These are phyloP conservation scores for Melanerpes aurifrons DNA, from an alignment of 2,113 vertebrate genomes.

Conservation along the genomic window DNA sequence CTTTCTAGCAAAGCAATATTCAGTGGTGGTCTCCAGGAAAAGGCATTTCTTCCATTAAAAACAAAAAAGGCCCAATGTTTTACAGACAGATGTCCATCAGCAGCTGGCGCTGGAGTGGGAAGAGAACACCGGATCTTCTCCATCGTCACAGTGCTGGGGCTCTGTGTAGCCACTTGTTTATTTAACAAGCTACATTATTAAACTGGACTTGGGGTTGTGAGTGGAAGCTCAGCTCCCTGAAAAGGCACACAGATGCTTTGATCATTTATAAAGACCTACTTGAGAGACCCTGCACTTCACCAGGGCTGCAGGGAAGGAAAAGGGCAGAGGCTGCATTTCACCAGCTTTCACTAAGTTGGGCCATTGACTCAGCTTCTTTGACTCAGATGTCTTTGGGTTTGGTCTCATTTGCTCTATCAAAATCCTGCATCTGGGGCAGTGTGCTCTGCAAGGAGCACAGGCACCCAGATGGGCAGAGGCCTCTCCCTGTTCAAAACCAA, in stretches of 20 bases:
- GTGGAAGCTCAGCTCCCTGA: conserved; percentile 37
- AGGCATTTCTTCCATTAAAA: conserved; percentile 68
- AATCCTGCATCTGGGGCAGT: fast-evolving
- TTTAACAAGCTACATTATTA: conserved; percentile 64
- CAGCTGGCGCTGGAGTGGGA: conserved; percentile 47
- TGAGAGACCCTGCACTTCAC: background rate
- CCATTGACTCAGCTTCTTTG: background rate
- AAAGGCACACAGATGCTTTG: conserved; percentile 41
- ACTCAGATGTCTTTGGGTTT: background rate
- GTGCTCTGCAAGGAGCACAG: fast-evolving
- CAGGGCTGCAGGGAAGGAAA: conserved; percentile 12
- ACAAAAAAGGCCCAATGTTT: conserved; percentile 64
- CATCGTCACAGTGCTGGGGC: conserved; percentile 54
- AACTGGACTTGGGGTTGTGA: conserved; percentile 46
- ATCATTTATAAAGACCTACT: conserved; percentile 28
- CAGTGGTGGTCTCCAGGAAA: conserved; percentile 64
- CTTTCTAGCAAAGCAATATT: conserved; percentile 53
- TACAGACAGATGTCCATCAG: conserved; percentile 73
- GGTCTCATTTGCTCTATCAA: background rate
- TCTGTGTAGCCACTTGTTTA: conserved; percentile 63
- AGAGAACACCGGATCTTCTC: conserved; percentile 69
- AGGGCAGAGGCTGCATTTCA: conserved; percentile 21
- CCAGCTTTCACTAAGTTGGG: conserved; percentile 28
- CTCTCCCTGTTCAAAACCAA: background rate
- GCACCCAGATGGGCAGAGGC: background rate